Evolutionary conservation across 2,113 vertebrate genomes (phyloP), one percentile per base, ranked within the genome.

Genomic region (Pygoscelis adeliae): DNA sequence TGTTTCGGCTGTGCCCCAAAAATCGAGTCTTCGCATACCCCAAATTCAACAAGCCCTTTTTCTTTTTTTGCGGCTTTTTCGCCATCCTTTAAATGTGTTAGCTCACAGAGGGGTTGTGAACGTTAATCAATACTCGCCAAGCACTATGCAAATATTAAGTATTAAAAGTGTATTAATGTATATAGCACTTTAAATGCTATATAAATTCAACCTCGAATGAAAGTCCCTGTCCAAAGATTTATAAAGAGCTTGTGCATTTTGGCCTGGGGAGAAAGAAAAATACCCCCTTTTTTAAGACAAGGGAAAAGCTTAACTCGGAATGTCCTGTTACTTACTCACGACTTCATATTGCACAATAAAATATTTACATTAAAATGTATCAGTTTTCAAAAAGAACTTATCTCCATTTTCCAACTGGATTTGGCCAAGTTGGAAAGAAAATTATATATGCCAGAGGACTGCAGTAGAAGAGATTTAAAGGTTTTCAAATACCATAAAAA

Each of bases 401-500:
- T 50, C 13, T 77, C 29, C 11, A 6, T 84, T 96, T 94, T 89
- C 80, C 73, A 69, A 9, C 65, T 79, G 56, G 56, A 59, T 69
- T 93, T 81, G 72, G 63, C 85, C 69, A 71, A 47, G 36, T 20
- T 65, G 69, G 61, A 74, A 91, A 72, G 65, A 74, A 74, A 92
- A 91, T 89, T 82, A 62, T 46, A 23, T 40, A 52, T 79, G 80
- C 52, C 92, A 78, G 76, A 78, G 16, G 30, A 59, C 18, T 42
- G 83, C 81, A 89, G 34, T 95, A 80, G 92, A 93, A 89, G 61
- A 94, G 70, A 96, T 93, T 83, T 94, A 95, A 91, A 34, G 10
- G 21, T 29, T 89, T 96, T 82, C 65, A 89, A 69, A 71, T 50
- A 49, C 44, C 46, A 36, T 79, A 63, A 46, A 71, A 67, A 42